Conservation (phyloP, 2,888 invertebrate genomes). For the Scotopteryx bipunctaria region DNA sequence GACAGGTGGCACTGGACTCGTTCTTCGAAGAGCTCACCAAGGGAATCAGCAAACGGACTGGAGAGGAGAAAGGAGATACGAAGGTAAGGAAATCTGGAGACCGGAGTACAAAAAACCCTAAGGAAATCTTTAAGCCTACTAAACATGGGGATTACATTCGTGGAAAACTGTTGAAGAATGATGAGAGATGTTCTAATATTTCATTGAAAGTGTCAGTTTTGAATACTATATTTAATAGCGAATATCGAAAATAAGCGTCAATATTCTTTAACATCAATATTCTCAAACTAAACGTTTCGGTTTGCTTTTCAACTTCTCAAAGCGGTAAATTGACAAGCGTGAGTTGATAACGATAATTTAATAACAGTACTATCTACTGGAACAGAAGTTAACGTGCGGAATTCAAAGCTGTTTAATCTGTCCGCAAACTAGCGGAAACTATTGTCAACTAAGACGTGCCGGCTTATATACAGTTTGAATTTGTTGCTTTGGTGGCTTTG, state of each 20-base stretch:
- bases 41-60: slow-evolving; percentile 83
- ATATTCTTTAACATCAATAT: no score
- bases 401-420: slow-evolving; percentile 11
- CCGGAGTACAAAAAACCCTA: not conserved
- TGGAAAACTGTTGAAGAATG: no score
- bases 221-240: no score
- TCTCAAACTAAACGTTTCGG: not conserved
- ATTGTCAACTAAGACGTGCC: slow-evolving; percentile 1
- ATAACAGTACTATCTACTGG: slow-evolving; percentile 1
- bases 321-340: slow-evolving; percentile 6
- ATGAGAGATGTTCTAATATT: no score
- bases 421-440: slow-evolving; percentile 9
- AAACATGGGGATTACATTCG: no score
- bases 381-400: slow-evolving; percentile 5
- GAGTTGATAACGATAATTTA: not conserved
- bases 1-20: slow-evolving; percentile 91
- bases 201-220: no score
- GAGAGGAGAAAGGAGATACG: slow-evolving; percentile 70
- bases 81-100: slow-evolving; percentile 50
- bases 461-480: slow-evolving; percentile 11
- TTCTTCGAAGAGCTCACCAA: slow-evolving; percentile 92
- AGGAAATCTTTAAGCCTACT: no score
- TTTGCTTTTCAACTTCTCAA: slow-evolving; percentile 9
- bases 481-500: not conserved
- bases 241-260: no score